phyloP scores from a whole-genome alignment of 2,888 invertebrate species.

The Aleiodes leptofemur region DNA sequence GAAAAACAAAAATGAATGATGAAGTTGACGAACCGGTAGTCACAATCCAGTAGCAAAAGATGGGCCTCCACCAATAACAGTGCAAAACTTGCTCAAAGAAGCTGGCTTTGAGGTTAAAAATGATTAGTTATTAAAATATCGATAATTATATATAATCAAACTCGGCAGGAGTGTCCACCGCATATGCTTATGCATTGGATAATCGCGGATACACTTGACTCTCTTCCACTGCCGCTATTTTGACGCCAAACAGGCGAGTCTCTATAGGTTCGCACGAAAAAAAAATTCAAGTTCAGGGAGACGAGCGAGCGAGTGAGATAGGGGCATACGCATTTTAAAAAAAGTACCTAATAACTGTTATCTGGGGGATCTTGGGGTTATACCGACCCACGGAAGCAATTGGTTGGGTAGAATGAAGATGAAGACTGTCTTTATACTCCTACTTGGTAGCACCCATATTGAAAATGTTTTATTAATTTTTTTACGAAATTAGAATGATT shows the following conservation, averaged over 20 bases:
- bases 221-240: slow-evolving; percentile 28
- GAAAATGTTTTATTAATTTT: slow-evolving; percentile 1
- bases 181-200: slow-evolving; percentile 59
- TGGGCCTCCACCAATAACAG: slow-evolving; percentile 18
- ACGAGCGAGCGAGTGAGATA: slow-evolving; percentile 48
- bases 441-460: slow-evolving; percentile 12
- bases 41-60: slow-evolving; percentile 19
- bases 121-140: slow-evolving; percentile 76
- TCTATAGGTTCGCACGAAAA: slow-evolving; percentile 42
- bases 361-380: slow-evolving; percentile 70
- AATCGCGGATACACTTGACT: slow-evolving; percentile 42
- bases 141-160: slow-evolving; percentile 75
- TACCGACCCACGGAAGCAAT: slow-evolving; percentile 61
- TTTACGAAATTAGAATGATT: too few species aligned
- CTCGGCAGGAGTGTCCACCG: slow-evolving; percentile 72
- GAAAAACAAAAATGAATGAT: too few species aligned
- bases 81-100: slow-evolving; percentile 42
- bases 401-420: slow-evolving; percentile 44
- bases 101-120: slow-evolving; percentile 65
- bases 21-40: slow-evolving; percentile 11
- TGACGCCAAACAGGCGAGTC: slow-evolving; percentile 28
- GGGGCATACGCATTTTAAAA: slow-evolving; percentile 70
- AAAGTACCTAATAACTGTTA: slow-evolving; percentile 75
- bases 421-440: slow-evolving; percentile 40
- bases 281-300: slow-evolving; percentile 28